Evolutionary conservation across 2,113 vertebrate genomes (phyloP).

Genomic region (Passer montanus): DNA sequence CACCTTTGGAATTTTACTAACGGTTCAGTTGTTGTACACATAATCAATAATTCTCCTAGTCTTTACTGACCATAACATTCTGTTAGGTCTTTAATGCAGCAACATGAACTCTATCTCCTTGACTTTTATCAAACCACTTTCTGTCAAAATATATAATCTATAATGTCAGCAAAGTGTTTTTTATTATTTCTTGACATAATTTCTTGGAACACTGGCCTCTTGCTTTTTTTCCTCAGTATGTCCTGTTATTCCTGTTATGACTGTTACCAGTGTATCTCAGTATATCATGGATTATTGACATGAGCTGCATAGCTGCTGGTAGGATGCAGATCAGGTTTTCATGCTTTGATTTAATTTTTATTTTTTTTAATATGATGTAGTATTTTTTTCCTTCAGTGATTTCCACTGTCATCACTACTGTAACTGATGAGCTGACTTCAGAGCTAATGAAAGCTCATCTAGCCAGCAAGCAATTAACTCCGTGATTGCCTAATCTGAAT

Average conservation of each 20-base stretch:
- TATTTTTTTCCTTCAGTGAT: not conserved
- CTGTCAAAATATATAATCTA: not conserved
- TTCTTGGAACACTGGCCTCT: not conserved
- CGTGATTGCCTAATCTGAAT: not conserved
- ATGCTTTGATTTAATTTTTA: not conserved
- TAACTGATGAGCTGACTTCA: not conserved
- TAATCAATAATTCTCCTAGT: not conserved
- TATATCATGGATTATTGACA: not conserved
- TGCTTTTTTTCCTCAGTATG: not conserved
- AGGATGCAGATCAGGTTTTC: not conserved
- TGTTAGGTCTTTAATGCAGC: not conserved
- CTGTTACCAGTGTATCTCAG: not conserved
- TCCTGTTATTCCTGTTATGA: not conserved
- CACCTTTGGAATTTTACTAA: constrained; percentile 7
- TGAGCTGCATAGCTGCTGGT: not conserved
- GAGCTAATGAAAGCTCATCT: constrained; percentile 2
- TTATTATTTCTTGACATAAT: not conserved
- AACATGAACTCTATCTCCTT: not conserved
- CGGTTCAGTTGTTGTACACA: not conserved
- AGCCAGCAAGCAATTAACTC: not conserved
- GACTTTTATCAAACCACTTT: not conserved
- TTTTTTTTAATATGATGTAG: not conserved
- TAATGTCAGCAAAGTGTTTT: not conserved
- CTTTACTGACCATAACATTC: not conserved
- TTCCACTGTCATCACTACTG: not conserved